Evolutionary conservation across 1,140 invertebrate species (phyloP).

Genomic region (Eurosta solidaginis): DNA sequence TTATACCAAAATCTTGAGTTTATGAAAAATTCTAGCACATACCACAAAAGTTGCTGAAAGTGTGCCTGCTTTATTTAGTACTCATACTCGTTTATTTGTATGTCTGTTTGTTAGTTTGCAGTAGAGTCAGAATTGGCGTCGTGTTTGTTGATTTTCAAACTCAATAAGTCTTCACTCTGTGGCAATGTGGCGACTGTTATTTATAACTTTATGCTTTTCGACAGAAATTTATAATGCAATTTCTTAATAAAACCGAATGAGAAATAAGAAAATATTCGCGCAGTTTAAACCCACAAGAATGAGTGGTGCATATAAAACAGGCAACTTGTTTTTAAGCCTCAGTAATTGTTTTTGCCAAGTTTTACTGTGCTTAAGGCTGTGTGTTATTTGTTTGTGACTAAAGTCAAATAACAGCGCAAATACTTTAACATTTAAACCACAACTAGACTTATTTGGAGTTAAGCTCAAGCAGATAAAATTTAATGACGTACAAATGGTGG

Average conservation of each 20-base stretch:
- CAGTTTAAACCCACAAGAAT: neutral
- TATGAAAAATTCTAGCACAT: neutral
- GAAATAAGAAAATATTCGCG: neutral
- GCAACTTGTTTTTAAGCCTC: too few relatives aligned
- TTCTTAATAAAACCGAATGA: constrained; percentile 8
- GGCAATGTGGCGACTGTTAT: constrained; percentile 21
- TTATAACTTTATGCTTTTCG: constrained; percentile 20
- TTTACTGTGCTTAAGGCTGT: too few relatives aligned
- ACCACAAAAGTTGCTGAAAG: neutral
- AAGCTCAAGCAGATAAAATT: neutral
- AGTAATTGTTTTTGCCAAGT: too few relatives aligned
- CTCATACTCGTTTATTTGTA: neutral
- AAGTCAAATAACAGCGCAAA: neutral
- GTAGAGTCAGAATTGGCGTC: neutral
- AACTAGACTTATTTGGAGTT: constrained; percentile 21
- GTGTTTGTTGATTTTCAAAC: neutral
- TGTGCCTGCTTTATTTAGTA: neutral
- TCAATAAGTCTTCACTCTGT: constrained; percentile 15
- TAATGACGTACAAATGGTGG: too few relatives aligned
- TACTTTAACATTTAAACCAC: neutral
- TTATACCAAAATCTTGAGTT: neutral
- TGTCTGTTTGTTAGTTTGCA: too few relatives aligned
- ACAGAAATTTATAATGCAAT: constrained; percentile 22
- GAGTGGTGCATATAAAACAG: neutral
- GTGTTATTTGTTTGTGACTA: neutral